Percentiles rank a stretch among this genome's conserved stretches.
These are phyloP conservation scores for Podarcis muralis DNA, from an alignment of 2,113 vertebrate species.

Conservation along the genomic window DNA sequence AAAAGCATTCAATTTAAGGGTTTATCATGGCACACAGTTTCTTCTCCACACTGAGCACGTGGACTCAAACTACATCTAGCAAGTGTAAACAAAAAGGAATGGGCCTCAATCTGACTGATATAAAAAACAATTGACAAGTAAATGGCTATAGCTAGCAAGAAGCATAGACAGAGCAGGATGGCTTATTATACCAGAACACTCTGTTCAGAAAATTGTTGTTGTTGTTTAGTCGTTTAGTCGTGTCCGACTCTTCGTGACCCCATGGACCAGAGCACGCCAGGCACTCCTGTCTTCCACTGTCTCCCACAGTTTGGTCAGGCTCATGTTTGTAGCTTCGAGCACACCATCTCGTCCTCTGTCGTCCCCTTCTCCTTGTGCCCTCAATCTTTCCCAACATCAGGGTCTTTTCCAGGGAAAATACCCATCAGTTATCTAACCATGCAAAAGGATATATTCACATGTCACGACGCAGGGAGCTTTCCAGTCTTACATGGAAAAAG, in stretches of 20 bases:
- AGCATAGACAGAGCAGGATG: not conserved
- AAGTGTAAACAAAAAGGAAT: conserved; percentile 9
- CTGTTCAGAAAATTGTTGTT: not conserved
- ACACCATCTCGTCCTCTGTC: no score
- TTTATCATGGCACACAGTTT: not conserved
- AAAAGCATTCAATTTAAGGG: conserved; percentile 31
- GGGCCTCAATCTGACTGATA: not conserved
- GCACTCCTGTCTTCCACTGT: no score
- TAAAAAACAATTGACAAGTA: not conserved
- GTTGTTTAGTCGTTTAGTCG: no score
- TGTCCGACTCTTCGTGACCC: no score
- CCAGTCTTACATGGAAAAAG: not conserved
- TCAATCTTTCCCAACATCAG: no score
- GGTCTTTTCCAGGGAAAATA: no score
- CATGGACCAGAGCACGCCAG: no score
- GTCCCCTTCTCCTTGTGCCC: no score
- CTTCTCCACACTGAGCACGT: not conserved
- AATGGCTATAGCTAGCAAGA: not conserved
- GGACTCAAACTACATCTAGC: not conserved
- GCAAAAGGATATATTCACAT: not conserved
- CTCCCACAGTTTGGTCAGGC: no score
- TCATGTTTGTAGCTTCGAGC: no score
- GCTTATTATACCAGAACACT: not conserved
- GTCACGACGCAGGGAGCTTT: not conserved
- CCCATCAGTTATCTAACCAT: not conserved